phyloP scores from a whole-genome alignment of 2,113 vertebrate species.

The Mungos mungo region DNA sequence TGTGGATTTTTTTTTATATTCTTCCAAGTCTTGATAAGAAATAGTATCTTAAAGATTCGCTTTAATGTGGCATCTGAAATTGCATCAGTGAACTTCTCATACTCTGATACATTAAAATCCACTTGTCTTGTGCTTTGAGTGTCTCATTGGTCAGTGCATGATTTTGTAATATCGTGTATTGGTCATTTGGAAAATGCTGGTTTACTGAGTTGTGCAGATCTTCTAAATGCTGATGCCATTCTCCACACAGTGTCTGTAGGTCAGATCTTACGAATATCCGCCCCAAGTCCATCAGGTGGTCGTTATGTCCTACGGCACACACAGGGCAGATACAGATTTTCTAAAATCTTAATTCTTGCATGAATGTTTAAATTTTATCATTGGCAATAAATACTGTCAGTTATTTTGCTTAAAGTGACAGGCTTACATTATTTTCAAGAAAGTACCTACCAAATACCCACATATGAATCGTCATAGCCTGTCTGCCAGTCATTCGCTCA shows the following conservation, averaged over 20 bases:
- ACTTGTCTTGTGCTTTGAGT: neutral
- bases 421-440: constrained; percentile 34
- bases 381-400: neutral
- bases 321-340: neutral
- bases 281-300: neutral
- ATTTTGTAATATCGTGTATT: neutral
- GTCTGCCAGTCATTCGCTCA: neutral
- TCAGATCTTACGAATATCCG: neutral
- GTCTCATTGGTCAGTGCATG: neutral
- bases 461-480: neutral
- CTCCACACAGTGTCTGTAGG: neutral
- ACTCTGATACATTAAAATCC: neutral
- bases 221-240: neutral
- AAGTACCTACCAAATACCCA: neutral
- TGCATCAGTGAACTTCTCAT: neutral
- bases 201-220: neutral
- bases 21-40: neutral
- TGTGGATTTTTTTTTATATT: neutral
- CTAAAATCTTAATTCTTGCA: constrained; percentile 11
- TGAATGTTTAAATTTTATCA: constrained; percentile 10
- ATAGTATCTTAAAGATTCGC: neutral
- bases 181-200: neutral
- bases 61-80: neutral
- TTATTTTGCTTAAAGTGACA: constrained; percentile 9
- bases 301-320: too few species aligned